These are phyloP conservation scores for Hyalella azteca DNA, from an alignment of 2,888 invertebrate species.

Conservation along the genomic window DNA sequence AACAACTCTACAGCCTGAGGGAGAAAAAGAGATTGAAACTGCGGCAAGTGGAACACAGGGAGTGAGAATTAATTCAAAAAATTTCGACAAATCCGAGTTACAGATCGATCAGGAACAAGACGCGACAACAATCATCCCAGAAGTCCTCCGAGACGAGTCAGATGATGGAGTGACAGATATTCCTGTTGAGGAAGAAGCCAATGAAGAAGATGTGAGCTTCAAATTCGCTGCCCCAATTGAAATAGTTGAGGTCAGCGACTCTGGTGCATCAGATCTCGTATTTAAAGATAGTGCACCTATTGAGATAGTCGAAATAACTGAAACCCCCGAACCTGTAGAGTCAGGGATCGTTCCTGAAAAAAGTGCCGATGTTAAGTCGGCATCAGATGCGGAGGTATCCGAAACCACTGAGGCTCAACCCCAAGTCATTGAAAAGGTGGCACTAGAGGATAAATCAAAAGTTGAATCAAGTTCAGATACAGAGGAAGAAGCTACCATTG, in stretches of 20 bases:
- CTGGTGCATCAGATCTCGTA: neutral
- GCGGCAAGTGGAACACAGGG: slow-evolving; percentile 4
- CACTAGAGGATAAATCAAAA: too few relatives aligned
- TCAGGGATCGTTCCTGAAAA: neutral
- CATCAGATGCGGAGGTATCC: neutral
- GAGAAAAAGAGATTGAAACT: neutral
- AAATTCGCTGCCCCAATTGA: slow-evolving; percentile 26
- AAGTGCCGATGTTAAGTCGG: neutral
- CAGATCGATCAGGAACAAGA: neutral
- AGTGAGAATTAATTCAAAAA: neutral
- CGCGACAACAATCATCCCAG: neutral
- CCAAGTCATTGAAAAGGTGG: too few relatives aligned
- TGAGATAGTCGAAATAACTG: slow-evolving; percentile 14
- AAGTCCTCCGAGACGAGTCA: neutral
- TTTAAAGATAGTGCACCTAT: neutral
- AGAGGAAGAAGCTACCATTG: neutral
- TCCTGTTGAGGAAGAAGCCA: neutral
- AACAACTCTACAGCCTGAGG: neutral
- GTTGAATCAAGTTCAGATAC: too few relatives aligned
- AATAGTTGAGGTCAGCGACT: neutral
- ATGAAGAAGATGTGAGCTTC: neutral
- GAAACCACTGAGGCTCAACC: neutral
- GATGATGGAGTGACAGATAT: neutral
- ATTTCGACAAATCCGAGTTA: neutral
- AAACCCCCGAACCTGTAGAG: neutral